Base-by-base conservation (phyloP, 2,113 vertebrate species). In the Tupaia chinensis region DNA sequence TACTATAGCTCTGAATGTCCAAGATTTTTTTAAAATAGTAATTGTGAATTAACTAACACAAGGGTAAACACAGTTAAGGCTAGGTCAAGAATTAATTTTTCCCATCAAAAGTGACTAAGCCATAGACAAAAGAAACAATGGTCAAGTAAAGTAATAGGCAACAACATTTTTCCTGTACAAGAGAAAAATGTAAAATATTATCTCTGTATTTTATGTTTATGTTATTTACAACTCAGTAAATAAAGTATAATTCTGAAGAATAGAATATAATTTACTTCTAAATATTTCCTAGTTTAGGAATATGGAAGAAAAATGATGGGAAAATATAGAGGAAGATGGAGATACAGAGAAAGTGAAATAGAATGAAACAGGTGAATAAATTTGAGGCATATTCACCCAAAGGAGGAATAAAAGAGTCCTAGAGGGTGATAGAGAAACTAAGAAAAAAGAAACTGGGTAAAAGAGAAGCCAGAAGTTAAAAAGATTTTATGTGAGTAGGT, bases 131-230 rank as follows among this genome's bases (percentile, higher is more conserved):
- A 25, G 69, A 70, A 77, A 74, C 60, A 69, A 83, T 10, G 66
- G 44, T 87, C 78, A 53, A 12, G 92, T 80, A 84, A 80, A 88
- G 32, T 95, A 94, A 74, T 61, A 89, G 69, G 27, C 61, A 89
- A 56, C 69, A 81, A 81, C 12, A 86, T 70, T 95, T 73, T 10
- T 78, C 11, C 93, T 87, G 73, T 60, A 89, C 78, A 29, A 66
- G 32, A 77, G 34, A 11, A 88, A 95, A 53, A 53, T 83, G 54
- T 83, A 53, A 83, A 84, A 76, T 81, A 53, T 80, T 74, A 20
- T 74, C 12, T 89, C 17, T 80, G 73, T 6, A 34, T 92, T 97
- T 89, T 92, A 60, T 9, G 6, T 90, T 74, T 90, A 19, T 93
- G 2, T 56, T 44, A 63, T 84, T 5, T 74, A 60, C 19, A 80